Conservation (phyloP, 37 sponge, comb jelly and placozoan genomes). For the Halichondria panicea region DNA sequence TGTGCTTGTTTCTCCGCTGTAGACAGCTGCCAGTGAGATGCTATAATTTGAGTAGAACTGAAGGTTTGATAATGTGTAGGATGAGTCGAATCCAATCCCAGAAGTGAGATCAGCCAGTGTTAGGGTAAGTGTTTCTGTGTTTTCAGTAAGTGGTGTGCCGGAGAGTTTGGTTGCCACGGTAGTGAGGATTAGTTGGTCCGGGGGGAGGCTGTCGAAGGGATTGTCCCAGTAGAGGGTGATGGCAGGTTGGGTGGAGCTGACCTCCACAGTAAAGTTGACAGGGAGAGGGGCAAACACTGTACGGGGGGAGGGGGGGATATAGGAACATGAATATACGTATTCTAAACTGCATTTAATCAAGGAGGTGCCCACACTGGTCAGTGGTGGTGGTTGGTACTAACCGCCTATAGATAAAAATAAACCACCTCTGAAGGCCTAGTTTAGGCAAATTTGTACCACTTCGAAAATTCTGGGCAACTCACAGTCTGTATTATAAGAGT, state of each 20-base stretch:
- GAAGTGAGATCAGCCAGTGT: too few relatives aligned
- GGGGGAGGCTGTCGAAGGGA: slow-evolving; percentile 12
- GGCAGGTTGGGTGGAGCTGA: neutral
- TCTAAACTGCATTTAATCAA: neutral
- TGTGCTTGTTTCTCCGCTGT: neutral
- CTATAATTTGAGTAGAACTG: slow-evolving; percentile 3
- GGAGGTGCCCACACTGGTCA: too few relatives aligned
- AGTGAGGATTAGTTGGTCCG: slow-evolving; percentile 4
- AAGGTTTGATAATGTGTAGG: neutral
- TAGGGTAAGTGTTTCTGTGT: neutral
- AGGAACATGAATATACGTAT: neutral
- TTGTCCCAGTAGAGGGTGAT: slow-evolving; percentile 23
- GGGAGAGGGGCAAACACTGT: slow-evolving; percentile 41
- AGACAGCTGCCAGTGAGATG: slow-evolving; percentile 1
- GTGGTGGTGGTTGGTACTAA: too few relatives aligned
- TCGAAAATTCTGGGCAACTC: too few relatives aligned
- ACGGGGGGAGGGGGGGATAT: neutral
- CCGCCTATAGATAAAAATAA: too few relatives aligned
- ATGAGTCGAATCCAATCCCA: neutral
- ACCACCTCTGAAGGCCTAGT: too few relatives aligned
- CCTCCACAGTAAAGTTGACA: neutral
- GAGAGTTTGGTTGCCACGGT: slow-evolving; percentile 21
- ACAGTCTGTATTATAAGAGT: too few relatives aligned
- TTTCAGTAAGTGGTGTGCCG: neutral
- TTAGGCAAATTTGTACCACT: too few relatives aligned